Evolutionary conservation across 2,797 vertebrate genomes (phyloP), one percentile per base, ranked within the genome.

Genomic region (Hozukius guyotensis): DNA sequence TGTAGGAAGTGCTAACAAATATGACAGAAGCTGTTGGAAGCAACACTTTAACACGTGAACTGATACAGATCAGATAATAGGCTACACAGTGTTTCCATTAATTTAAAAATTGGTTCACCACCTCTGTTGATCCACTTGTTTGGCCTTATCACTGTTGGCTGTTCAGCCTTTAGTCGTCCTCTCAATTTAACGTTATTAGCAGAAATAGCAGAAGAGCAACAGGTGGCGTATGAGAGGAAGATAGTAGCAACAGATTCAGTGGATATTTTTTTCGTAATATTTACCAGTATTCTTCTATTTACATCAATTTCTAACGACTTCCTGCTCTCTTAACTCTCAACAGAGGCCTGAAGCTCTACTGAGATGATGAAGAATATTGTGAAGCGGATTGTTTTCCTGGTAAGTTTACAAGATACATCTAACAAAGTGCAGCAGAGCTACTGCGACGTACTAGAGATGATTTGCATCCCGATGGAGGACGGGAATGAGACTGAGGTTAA

Each of bases 1-100:
- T 62, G 49, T 73, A 67, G 6, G 29, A 66, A 66, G 72, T 82
- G 83, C 42, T 71, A 83, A 87, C 79, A 80, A 34, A 62, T 78
- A 57, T 84, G 84, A 63, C 78, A 78, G 75, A 60, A 69, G 24
- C 8, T 42, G 22, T 64, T 68, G 25, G 27, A 56, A 13, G 14
- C 36, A 18, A 18, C 70, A 72, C 61, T 36, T 65, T 57, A 67
- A 63, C 29, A 38, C 16, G 24, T 27, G 55, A 77, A 55, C 14
- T 46, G 27, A 46, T 27, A 57, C 5, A 36, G 14, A 75, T 72
- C 42, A 32, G 14, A 46, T 46, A 46, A 46, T 18, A 46, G 16
- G 14, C 42, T 12, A 36, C 8, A 31, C 2, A 6, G 4, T 11
- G 46, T n/a, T 34, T 61, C 6, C 42, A 27, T 53, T 14, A 1